Evolutionary conservation across 2,888 invertebrate species (phyloP), one percentile per base, ranked within the genome.

Genomic region (Chelonus formosanus): DNA sequence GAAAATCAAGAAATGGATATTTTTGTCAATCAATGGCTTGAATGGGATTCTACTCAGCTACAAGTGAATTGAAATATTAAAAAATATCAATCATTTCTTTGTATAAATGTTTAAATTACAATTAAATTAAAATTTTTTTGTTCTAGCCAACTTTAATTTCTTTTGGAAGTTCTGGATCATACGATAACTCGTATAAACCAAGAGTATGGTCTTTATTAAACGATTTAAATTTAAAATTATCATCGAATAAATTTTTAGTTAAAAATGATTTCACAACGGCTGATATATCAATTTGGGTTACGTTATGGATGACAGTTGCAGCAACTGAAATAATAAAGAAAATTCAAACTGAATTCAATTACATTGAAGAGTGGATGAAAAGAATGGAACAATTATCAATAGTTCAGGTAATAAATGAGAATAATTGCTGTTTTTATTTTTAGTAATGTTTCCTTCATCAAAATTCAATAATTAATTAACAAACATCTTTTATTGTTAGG

Each of bases 241-340:
- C 85, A 56, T 84, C 80, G 35, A 86, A 87, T 44, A 79, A 87
- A 57, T 91, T 86, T 81, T 80, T 93, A 71, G 84, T 89, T 57
- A 89, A 91, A 90, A 86, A 88, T 66, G 86, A 87, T 70, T 57
- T 92, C 35, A 88, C 90, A 31, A 85, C 90, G 3, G 91, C 90
- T 0, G 94, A 95, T 83, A 85, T 92, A 62, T 87, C 89, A 3
- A 85, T 94, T 68, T 94, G 92, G 92, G 88, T 89, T 50, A 89
- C 90, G 0, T 74, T 94, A 3, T 92, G 91, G 77, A 92, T 91
- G 0, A 74, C 92, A 1, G 82, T 86, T 67, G 85, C 86, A 71
- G 89, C 89, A 72, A 86, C 86, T n/a, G 88, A 88, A 50, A 81
- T 90, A 6, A 86, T 82, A 56, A 81, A 85, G 52, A 87, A 88